A percentile compares a stretch with the other conserved stretches of the same genome.
phyloP scores from a whole-genome alignment of 1,140 invertebrate genomes.

The Heliothis virescens region DNA sequence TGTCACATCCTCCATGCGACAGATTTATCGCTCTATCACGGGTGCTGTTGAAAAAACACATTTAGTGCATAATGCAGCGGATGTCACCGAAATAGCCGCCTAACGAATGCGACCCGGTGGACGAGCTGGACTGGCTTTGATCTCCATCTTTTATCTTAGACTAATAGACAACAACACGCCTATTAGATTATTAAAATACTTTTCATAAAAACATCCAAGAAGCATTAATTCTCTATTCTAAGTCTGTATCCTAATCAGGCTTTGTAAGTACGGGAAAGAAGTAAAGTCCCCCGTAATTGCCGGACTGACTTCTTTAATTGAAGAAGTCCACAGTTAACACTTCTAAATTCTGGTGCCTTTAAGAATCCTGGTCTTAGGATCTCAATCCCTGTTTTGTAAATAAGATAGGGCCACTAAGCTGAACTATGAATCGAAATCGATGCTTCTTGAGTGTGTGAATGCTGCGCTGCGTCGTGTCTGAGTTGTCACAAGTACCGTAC shows the following conservation, averaged over 20 bases:
- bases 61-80: conserved; percentile 16
- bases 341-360: too few species aligned
- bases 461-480: neutral
- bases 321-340: too few species aligned
- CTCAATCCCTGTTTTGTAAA: too few species aligned
- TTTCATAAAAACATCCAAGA: neutral
- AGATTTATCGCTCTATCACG: conserved; percentile 28
- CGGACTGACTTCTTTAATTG: too few species aligned
- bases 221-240: too few species aligned
- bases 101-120: conserved; percentile 25
- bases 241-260: too few species aligned
- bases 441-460: neutral
- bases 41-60: conserved; percentile 13
- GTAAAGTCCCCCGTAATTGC: too few species aligned
- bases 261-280: too few species aligned
- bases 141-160: conserved; percentile 12
- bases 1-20: conserved; percentile 33
- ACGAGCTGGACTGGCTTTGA: conserved; percentile 13
- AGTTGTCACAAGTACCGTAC: conserved; percentile 9
- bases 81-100: conserved; percentile 40
- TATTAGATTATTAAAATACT: neutral
- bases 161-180: neutral
- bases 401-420: neutral
- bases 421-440: neutral
- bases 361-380: too few species aligned